Conservation (phyloP, 2,888 invertebrate genomes). For the Poecilobothrus nobilitatus region DNA sequence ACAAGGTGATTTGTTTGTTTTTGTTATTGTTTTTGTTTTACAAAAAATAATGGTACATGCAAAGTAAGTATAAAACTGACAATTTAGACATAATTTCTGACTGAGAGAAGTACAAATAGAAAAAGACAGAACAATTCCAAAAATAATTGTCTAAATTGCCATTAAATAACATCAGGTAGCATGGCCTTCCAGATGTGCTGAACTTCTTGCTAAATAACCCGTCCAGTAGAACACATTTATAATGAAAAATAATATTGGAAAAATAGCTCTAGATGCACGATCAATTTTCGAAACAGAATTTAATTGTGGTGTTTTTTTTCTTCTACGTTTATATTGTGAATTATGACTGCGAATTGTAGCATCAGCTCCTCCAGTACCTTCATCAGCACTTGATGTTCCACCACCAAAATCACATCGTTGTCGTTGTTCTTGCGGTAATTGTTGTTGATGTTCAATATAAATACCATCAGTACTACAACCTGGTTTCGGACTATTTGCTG, state of each 20-base stretch:
- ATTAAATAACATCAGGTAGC: conserved; percentile 44
- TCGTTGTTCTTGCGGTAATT: neutral
- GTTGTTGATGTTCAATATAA: conserved; percentile 10
- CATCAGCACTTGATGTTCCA: conserved; percentile 13
- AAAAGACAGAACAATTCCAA: neutral
- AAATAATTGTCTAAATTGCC: conserved; percentile 39
- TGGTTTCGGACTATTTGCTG: neutral
- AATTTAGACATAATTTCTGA: conserved; percentile 5
- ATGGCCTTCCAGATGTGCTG: conserved; percentile 36
- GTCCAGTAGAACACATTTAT: conserved; percentile 76
- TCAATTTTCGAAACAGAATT: conserved; percentile 78
- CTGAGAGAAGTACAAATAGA: neutral
- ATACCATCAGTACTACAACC: neutral
- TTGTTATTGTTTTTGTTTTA: neutral
- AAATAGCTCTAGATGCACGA: conserved; percentile 62
- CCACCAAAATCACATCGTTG: conserved; percentile 13
- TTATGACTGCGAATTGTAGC: conserved; percentile 31
- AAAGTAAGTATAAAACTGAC: neutral
- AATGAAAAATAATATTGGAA: conserved; percentile 64
- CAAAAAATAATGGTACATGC: neutral
- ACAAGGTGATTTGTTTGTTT: neutral
- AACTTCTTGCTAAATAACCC: conserved; percentile 57
- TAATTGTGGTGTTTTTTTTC: conserved; percentile 51
- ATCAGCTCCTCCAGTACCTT: conserved; percentile 17
- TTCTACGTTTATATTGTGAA: conserved; percentile 37